Conservation (phyloP, 1,140 invertebrate genomes). For the Agrilus planipennis region DNA sequence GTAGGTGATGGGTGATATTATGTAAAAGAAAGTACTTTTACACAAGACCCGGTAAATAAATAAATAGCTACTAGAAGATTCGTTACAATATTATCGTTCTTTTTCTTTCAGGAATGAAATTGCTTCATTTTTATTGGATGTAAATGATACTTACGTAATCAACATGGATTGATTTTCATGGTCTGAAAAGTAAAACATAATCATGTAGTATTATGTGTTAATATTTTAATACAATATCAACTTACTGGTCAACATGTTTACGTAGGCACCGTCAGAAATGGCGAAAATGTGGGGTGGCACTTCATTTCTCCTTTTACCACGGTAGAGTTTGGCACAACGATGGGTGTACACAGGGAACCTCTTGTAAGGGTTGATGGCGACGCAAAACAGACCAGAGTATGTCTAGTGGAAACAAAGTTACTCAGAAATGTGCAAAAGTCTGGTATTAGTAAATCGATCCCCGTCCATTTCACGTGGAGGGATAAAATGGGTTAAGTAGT, state of each 20-base stretch:
- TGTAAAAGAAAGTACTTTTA: no score
- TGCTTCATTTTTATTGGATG: slow-evolving; percentile 4
- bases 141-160: slow-evolving; percentile 74
- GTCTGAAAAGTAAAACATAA: slow-evolving; percentile 44
- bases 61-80: no score
- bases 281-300: slow-evolving; percentile 99
- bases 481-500: no score
- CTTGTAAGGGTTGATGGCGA: slow-evolving; percentile 99
- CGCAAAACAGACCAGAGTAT: slow-evolving; percentile 99
- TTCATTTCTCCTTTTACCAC: slow-evolving; percentile 98
- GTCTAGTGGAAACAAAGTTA: slow-evolving; percentile 56
- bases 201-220: neutral
- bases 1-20: no score
- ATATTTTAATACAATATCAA: slow-evolving; percentile 25
- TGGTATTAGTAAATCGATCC: neutral
- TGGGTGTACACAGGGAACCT: slow-evolving; percentile 97
- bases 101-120: no score
- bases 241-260: slow-evolving; percentile 97
- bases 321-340: slow-evolving; percentile 93
- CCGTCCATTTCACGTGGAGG: no score
- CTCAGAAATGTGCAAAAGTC: slow-evolving; percentile 1
- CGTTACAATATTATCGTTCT: no score
- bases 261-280: slow-evolving; percentile 99
- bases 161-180: slow-evolving; percentile 97
- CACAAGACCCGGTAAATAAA: no score